Conservation (phyloP, 2,113 vertebrate species). For the Epinephelus lanceolatus region DNA sequence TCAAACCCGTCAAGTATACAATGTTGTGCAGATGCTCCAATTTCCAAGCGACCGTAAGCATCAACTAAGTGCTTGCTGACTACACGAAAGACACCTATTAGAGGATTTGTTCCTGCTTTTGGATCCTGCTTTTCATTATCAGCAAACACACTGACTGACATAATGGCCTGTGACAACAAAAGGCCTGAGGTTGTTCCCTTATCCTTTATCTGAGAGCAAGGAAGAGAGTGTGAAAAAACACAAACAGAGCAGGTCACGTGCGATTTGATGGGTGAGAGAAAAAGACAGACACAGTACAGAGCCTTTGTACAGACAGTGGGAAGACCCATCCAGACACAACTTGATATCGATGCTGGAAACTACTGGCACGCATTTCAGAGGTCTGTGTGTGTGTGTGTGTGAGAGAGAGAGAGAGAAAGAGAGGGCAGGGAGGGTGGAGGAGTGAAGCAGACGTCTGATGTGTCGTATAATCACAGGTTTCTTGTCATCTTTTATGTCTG, state of each 20-base stretch:
- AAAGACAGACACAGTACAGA: slow-evolving; percentile 15
- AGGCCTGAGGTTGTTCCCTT: not conserved
- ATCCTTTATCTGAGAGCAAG: slow-evolving; percentile 16
- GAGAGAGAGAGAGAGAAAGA: not conserved
- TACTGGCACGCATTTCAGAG: slow-evolving; percentile 55
- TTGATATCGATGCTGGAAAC: slow-evolving; percentile 59
- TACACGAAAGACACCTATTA: slow-evolving; percentile 23
- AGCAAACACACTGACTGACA: slow-evolving; percentile 1
- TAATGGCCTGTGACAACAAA: slow-evolving; percentile 11
- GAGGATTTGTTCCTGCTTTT: slow-evolving; percentile 45
- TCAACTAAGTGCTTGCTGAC: not conserved
- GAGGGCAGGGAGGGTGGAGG: not conserved
- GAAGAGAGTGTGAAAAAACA: slow-evolving; percentile 22
- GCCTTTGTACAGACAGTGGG: slow-evolving; percentile 43
- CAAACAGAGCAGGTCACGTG: slow-evolving; percentile 9
- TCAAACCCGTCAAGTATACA: not conserved
- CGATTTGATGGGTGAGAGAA: not conserved
- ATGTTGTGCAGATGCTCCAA: not conserved
- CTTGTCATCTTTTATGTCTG: slow-evolving; percentile 60
- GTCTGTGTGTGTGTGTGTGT: slow-evolving; percentile 19
- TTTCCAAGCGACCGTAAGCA: slow-evolving; percentile 8
- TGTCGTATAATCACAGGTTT: slow-evolving; percentile 52
- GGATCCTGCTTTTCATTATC: no score
- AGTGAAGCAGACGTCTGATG: slow-evolving; percentile 59
- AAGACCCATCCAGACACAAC: slow-evolving; percentile 57